phyloP scores from a whole-genome alignment of 2,113 vertebrate species.

The Maccullochella peelii region DNA sequence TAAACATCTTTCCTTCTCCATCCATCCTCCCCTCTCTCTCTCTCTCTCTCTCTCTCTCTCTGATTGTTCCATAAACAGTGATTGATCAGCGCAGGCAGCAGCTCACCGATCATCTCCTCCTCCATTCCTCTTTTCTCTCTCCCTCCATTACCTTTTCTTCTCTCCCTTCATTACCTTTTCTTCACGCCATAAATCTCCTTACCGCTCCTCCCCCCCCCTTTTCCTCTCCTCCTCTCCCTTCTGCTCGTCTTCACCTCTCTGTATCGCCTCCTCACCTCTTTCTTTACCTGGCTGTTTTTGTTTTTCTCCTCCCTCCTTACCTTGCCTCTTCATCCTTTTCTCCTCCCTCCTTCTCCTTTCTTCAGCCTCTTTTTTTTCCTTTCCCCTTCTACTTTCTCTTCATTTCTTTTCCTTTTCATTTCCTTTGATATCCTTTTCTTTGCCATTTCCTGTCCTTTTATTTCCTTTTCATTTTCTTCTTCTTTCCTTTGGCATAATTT shows the following conservation, averaged over 20 bases:
- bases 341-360: not conserved
- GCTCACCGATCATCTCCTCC: slow-evolving; percentile 59
- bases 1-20: slow-evolving; percentile 35
- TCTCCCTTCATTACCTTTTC: slow-evolving; percentile 53
- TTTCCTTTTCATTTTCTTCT: not conserved
- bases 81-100: slow-evolving; percentile 64
- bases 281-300: not conserved
- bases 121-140: slow-evolving; percentile 38
- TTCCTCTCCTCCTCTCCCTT: not conserved
- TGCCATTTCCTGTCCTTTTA: not conserved
- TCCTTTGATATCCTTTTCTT: not conserved
- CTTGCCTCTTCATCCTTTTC: not conserved
- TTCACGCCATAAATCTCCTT: slow-evolving; percentile 56
- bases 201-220: not conserved
- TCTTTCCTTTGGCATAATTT: not conserved
- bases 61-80: slow-evolving; percentile 71
- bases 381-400: not conserved
- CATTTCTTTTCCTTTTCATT: not conserved
- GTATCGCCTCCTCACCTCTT: slow-evolving; percentile 11
- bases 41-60: slow-evolving; percentile 6
- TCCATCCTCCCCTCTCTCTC: slow-evolving; percentile 9
- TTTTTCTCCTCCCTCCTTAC: not conserved
- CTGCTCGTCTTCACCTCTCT: slow-evolving; percentile 25
- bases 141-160: slow-evolving; percentile 64
- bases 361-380: not conserved